Evolutionary conservation across 2,888 invertebrate genomes (phyloP).

Genomic region (Cybosia mesomella): DNA sequence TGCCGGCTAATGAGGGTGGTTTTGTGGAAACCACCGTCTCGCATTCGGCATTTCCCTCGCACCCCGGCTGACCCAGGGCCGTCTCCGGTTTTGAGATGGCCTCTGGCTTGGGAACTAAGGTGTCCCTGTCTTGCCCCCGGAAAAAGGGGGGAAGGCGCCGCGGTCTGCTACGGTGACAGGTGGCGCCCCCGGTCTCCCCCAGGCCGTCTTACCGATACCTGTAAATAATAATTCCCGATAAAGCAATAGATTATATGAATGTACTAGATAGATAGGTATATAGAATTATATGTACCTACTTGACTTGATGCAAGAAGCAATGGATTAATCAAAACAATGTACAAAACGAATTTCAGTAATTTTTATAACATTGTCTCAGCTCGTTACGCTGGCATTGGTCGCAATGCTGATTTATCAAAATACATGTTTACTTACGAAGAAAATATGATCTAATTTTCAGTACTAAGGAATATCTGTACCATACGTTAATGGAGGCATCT

Average conservation of each 20-base stretch:
- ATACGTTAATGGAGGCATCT: not conserved
- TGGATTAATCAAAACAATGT: not conserved
- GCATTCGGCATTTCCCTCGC: too few species aligned
- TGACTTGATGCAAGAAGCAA: not conserved
- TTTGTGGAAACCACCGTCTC: too few species aligned
- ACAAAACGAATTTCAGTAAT: not conserved
- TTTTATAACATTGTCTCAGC: not conserved
- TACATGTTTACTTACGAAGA: not conserved
- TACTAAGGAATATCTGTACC: not conserved
- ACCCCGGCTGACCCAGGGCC: too few species aligned
- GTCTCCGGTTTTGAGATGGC: too few species aligned
- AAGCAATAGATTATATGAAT: not conserved
- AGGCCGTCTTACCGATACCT: too few species aligned
- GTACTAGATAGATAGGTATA: not conserved
- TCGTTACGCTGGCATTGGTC: not conserved
- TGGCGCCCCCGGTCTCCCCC: too few species aligned
- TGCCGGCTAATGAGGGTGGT: too few species aligned
- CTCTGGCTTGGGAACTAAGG: too few species aligned
- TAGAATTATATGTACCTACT: not conserved
- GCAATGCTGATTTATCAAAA: not conserved
- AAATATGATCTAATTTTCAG: not conserved
- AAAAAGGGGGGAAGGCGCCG: too few species aligned
- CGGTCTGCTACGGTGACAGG: too few species aligned
- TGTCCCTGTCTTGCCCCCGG: too few species aligned
- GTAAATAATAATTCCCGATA: not conserved